A percentile compares a stretch with the other conserved stretches of the same genome.
phyloP scores from a whole-genome alignment of 2,113 vertebrate species.

The Amphiprion ocellaris region DNA sequence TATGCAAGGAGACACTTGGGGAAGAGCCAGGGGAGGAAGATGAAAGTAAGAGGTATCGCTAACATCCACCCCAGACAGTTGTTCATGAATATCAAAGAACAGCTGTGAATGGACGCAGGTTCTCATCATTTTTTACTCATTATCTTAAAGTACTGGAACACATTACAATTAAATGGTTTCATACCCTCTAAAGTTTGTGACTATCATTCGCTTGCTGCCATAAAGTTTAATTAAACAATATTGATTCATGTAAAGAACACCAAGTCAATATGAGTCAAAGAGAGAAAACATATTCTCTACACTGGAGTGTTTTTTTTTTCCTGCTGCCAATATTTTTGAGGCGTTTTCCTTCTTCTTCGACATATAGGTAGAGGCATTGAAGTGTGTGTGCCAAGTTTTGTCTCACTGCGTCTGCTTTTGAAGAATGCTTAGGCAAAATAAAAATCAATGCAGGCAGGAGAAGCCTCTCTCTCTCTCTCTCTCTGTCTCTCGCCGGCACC shows the following conservation, averaged over 20 bases:
- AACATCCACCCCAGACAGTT: conserved; percentile 86
- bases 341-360: conserved; percentile 8
- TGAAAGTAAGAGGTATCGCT: conserved; percentile 85
- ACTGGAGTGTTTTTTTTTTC: neutral
- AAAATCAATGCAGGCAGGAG: conserved; percentile 33
- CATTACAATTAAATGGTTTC: conserved; percentile 72
- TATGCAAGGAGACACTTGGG: conserved; percentile 79
- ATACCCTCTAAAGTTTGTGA: conserved; percentile 62
- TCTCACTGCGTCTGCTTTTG: conserved; percentile 39
- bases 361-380: neutral
- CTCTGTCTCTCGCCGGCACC: conserved; percentile 33
- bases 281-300: conserved; percentile 19
- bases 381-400: conserved; percentile 15
- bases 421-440: conserved; percentile 38
- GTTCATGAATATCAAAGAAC: conserved; percentile 90
- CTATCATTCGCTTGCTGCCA: conserved; percentile 4
- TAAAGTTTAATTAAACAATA: conserved; percentile 64
- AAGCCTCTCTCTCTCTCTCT: neutral
- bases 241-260: conserved; percentile 45
- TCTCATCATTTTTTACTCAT: conserved; percentile 74
- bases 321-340: conserved; percentile 7
- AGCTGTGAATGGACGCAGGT: conserved; percentile 81
- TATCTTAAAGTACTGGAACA: conserved; percentile 74
- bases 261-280: conserved; percentile 26
- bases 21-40: conserved; percentile 83